Evolutionary conservation across 2,797 vertebrate genomes (phyloP).

Genomic region (Oryzias sinensis): DNA sequence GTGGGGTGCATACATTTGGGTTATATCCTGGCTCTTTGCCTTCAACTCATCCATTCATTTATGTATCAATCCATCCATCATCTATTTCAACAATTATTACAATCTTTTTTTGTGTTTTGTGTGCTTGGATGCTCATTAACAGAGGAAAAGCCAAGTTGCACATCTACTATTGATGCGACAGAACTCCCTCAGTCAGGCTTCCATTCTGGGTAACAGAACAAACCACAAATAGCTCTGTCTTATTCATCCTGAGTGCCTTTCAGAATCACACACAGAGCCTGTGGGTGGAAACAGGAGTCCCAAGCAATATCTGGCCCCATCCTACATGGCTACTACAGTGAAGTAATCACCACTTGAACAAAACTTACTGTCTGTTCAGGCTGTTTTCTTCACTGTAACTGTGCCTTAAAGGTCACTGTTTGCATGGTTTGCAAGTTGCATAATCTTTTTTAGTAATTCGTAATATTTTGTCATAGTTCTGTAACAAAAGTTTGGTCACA

Average conservation of each 20-base stretch:
- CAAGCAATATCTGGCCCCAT: constrained; percentile 26
- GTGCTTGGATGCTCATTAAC: constrained; percentile 23
- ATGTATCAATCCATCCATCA: constrained; percentile 13
- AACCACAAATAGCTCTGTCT: constrained; percentile 58
- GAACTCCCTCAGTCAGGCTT: constrained; percentile 35
- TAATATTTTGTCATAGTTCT: constrained; percentile 9
- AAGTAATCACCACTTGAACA: constrained; percentile 16
- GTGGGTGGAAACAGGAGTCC: constrained; percentile 32
- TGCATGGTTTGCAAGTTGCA: not conserved
- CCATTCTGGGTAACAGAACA: constrained; percentile 50
- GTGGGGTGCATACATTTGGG: constrained; percentile 48
- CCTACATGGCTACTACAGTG: constrained; percentile 20
- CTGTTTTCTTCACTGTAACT: constrained; percentile 1
- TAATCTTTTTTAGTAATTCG: constrained; percentile 16
- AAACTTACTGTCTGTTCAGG: constrained; percentile 2
- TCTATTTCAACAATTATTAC: not conserved
- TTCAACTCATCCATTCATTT: constrained; percentile 9
- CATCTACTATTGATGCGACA: constrained; percentile 34
- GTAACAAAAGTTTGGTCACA: too few relatives aligned
- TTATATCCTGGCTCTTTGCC: constrained; percentile 28
- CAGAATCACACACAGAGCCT: constrained; percentile 43
- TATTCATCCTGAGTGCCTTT: constrained; percentile 56
- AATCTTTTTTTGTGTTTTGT: too few relatives aligned
- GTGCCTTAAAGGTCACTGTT: constrained; percentile 4
- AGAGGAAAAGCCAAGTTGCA: constrained; percentile 31